A percentile compares a stretch with the other conserved stretches of the same genome.
These are phyloP conservation scores for Leptothorax acervorum DNA, from an alignment of 2,888 invertebrate species.

Conservation along the genomic window DNA sequence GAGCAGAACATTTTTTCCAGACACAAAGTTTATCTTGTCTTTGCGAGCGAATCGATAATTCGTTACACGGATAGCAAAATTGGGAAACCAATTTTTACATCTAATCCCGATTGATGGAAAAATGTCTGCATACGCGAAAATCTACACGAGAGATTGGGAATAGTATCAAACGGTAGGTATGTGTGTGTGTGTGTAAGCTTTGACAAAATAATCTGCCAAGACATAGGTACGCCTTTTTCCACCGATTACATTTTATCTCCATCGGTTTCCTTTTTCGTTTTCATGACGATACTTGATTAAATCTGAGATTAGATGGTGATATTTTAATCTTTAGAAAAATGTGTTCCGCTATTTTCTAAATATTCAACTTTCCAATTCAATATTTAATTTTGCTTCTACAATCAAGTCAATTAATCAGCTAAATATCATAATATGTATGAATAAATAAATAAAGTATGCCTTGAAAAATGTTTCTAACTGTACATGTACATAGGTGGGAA, in stretches of 20 bases:
- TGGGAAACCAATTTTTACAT: slow-evolving; percentile 30
- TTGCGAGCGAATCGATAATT: slow-evolving; percentile 32
- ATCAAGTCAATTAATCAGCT: background rate
- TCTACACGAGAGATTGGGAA: slow-evolving; percentile 15
- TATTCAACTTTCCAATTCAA: background rate
- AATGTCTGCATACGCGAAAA: slow-evolving; percentile 19
- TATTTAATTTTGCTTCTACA: background rate
- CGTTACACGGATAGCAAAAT: slow-evolving; percentile 1
- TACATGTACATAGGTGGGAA: too few species aligned
- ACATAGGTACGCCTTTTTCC: background rate
- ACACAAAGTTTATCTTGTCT: background rate
- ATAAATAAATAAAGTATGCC: background rate
- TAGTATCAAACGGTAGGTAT: background rate
- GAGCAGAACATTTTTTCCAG: background rate
- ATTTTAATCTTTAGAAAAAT: background rate
- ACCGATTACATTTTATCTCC: background rate
- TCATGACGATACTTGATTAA: background rate
- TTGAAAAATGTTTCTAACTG: background rate
- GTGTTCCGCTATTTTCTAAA: background rate
- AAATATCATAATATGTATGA: background rate
- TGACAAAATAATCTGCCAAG: slow-evolving; percentile 19
- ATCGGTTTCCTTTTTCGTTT: background rate
- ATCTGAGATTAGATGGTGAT: slow-evolving; percentile 7
- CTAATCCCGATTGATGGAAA: slow-evolving; percentile 49
- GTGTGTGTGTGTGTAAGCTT: background rate